A percentile compares a stretch with the other conserved stretches of the same genome.
Conservation (phyloP, 2,797 vertebrate genomes). For the Potorous gilbertii region DNA sequence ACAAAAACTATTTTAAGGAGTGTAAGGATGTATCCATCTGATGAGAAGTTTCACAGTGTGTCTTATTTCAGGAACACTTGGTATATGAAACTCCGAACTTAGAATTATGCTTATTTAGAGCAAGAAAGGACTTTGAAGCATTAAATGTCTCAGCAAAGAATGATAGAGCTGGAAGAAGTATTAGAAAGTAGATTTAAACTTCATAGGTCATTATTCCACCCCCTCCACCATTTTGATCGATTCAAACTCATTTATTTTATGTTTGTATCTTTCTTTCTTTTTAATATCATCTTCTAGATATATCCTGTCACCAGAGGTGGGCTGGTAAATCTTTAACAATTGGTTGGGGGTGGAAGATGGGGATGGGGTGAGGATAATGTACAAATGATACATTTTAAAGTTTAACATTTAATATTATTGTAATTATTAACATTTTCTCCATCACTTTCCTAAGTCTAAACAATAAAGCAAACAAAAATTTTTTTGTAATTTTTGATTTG, state of each 20-base stretch:
- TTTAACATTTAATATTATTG: neutral
- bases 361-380: neutral
- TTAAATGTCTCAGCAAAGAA: neutral
- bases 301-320: neutral
- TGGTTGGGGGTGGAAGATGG: neutral
- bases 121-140: neutral
- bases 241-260: neutral
- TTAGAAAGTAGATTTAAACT: neutral
- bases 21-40: constrained; percentile 30
- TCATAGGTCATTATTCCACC: neutral
- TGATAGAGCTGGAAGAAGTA: neutral
- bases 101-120: constrained; percentile 19
- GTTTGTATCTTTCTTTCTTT: neutral
- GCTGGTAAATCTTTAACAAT: neutral
- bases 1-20: neutral
- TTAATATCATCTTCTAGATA: neutral
- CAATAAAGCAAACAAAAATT: neutral
- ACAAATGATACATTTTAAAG: neutral
- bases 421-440: neutral
- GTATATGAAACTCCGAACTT: constrained; percentile 48
- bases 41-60: neutral
- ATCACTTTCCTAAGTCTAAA: neutral
- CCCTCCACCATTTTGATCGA: neutral
- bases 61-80: constrained; percentile 45
- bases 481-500: neutral